Conservation (phyloP, 1,140 invertebrate species). For the Pemphigus obesinymphae region DNA sequence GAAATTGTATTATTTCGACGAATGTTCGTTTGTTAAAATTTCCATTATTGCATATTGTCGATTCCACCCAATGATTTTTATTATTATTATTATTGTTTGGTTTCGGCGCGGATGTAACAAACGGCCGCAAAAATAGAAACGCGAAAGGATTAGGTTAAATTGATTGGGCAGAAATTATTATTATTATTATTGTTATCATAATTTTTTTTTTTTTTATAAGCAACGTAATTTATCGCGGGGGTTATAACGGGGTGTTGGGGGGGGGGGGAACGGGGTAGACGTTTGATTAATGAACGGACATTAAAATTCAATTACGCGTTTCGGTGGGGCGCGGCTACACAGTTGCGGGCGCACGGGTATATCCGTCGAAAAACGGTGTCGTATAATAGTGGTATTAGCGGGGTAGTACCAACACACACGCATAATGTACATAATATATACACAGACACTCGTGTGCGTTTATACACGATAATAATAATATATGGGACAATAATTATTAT, state of each 20-base stretch:
- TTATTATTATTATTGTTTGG: too few species aligned
- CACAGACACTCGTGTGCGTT: neutral
- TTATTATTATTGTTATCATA: too few species aligned
- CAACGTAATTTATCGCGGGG: neutral
- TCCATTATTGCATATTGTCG: too few species aligned
- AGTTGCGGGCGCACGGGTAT: neutral
- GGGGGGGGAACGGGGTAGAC: neutral
- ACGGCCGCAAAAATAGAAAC: neutral
- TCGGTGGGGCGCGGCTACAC: neutral
- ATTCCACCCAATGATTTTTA: too few species aligned
- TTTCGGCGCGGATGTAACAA: neutral
- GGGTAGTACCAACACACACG: neutral
- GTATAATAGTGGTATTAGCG: neutral
- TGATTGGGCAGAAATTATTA: neutral
- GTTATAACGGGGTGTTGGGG: neutral
- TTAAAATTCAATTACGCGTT: slow-evolving; percentile 45
- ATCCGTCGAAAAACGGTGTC: neutral
- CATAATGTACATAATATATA: too few species aligned
- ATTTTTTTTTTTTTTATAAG: neutral
- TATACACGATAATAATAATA: too few species aligned
- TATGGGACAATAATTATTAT: too few species aligned
- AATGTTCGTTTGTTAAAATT: too few species aligned
- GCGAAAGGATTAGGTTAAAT: neutral
- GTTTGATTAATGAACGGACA: slow-evolving; percentile 41
- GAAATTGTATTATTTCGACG: too few species aligned